Conservation (phyloP, 2,797 vertebrate genomes). For the Balearica regulorum region DNA sequence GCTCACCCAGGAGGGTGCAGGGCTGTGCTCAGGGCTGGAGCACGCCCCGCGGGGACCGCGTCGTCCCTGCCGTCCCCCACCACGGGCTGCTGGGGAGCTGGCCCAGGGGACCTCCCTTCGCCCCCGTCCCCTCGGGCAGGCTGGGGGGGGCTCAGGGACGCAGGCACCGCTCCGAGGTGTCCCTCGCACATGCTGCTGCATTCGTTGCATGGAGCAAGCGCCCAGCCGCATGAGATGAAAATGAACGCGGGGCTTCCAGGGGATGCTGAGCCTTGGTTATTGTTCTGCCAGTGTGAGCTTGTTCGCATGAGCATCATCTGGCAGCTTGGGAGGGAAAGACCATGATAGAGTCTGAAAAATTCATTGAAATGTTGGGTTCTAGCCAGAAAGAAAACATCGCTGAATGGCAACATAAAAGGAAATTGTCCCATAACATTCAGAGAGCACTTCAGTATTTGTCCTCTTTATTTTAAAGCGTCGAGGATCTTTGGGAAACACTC, state of each 20-base stretch:
- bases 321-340: not conserved
- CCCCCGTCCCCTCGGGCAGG: not conserved
- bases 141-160: fast-evolving
- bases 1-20: not conserved
- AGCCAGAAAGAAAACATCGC: constrained; percentile 33
- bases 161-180: fast-evolving
- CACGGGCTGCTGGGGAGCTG: not conserved
- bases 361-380: constrained; percentile 38
- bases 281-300: not conserved
- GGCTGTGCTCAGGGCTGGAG: not conserved
- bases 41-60: fast-evolving
- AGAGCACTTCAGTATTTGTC: constrained; percentile 60
- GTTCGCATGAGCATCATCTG: not conserved
- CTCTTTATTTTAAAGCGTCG: constrained; percentile 52
- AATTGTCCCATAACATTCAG: constrained; percentile 59
- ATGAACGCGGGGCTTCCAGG: not conserved
- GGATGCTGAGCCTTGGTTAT: not conserved
- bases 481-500: constrained; percentile 58
- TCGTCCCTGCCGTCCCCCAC: not conserved
- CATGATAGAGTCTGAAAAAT: constrained; percentile 41
- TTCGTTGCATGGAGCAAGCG: fast-evolving
- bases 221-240: not conserved
- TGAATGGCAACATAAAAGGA: constrained; percentile 61
- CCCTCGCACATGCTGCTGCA: fast-evolving
- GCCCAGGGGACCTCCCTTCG: no score